Percentiles rank a stretch among this genome's conserved stretches.
Conservation (phyloP, 2,113 vertebrate genomes). For the Dissostichus mawsoni region DNA sequence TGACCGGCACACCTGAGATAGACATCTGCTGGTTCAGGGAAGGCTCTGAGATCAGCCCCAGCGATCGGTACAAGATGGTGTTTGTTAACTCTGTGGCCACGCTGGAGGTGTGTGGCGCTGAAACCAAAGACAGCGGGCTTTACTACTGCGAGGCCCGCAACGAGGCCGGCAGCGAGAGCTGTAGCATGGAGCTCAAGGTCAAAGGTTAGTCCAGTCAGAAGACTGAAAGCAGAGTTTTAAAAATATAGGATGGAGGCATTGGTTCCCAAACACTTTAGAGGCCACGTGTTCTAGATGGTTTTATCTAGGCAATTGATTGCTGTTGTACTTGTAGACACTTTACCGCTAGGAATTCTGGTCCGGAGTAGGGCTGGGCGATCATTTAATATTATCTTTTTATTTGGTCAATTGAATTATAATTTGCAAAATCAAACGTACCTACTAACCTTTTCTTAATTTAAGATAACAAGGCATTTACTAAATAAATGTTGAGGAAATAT, state of each 20-base stretch:
- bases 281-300: background rate
- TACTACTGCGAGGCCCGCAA: conserved; percentile 97
- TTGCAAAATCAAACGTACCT: no score
- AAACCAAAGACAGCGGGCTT: conserved; percentile 89
- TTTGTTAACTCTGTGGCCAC: conserved; percentile 90
- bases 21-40: conserved; percentile 94
- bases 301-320: background rate
- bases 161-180: conserved; percentile 96
- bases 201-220: conserved; percentile 90
- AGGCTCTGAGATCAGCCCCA: conserved; percentile 90
- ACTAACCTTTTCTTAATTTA: no score
- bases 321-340: background rate
- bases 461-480: no score
- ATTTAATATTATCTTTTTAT: no score
- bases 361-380: no score
- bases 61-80: conserved; percentile 85
- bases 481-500: no score
- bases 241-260: background rate
- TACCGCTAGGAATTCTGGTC: background rate
- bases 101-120: conserved; percentile 87
- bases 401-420: no score
- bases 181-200: conserved; percentile 94
- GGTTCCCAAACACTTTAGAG: background rate
- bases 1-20: conserved; percentile 95
- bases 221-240: background rate